Conservation (phyloP, 2,797 vertebrate genomes). For the Miopithecus talapoin region DNA sequence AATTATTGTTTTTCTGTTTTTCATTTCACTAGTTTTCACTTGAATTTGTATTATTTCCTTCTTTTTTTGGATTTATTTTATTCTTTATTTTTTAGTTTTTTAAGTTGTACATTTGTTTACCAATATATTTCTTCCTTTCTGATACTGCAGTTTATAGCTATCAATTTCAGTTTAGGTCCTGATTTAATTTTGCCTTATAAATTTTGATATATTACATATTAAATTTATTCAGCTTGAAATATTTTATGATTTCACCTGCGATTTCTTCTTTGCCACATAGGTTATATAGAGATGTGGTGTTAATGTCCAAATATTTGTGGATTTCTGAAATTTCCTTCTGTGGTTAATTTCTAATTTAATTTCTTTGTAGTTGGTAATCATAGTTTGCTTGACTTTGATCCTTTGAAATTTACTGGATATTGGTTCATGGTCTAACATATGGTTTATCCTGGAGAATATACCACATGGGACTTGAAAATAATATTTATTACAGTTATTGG, state of each 20-base stretch:
- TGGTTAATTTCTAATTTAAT: neutral
- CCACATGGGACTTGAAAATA: neutral
- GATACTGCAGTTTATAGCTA: neutral
- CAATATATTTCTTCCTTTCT: neutral
- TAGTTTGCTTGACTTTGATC: neutral
- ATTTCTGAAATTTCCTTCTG: neutral
- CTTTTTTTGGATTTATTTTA: neutral
- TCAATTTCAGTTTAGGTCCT: neutral
- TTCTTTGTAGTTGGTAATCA: neutral
- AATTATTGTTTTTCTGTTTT: neutral
- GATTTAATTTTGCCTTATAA: neutral
- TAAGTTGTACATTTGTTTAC: neutral
- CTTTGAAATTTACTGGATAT: neutral
- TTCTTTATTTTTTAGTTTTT: neutral
- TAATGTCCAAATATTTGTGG: neutral
- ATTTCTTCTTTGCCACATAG: neutral
- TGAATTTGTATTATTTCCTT: neutral
- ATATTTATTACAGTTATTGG: no score
- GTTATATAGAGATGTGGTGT: neutral
- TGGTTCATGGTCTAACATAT: neutral
- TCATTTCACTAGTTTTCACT: neutral
- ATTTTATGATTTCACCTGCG: neutral
- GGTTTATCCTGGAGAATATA: neutral
- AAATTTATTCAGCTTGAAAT: neutral
- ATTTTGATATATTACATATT: neutral